Conservation (phyloP, 2,797 vertebrate species). For the Rousettus madagascariensis region DNA sequence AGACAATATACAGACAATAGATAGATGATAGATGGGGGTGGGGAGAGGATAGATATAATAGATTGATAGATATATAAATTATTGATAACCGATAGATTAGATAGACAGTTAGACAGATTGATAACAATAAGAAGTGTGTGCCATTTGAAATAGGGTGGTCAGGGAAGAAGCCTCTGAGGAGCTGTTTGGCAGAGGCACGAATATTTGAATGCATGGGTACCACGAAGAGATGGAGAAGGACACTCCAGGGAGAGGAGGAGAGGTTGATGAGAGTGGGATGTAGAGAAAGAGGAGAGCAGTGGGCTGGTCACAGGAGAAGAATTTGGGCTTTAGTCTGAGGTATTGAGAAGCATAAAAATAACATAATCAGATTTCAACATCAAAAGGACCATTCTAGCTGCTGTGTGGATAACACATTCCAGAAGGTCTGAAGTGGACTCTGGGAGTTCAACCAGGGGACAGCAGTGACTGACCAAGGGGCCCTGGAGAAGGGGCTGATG, state of each 20-base stretch:
- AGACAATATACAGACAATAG: neutral
- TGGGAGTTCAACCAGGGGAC: neutral
- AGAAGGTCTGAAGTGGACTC: no score
- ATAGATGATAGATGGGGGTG: neutral
- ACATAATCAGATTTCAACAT: neutral
- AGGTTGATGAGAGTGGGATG: no score
- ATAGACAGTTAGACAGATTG: neutral
- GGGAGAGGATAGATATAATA: no score
- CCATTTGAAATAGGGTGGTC: no score
- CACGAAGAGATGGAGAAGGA: neutral
- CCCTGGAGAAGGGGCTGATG: no score
- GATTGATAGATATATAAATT: neutral
- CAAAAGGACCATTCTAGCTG: neutral
- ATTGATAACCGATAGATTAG: neutral
- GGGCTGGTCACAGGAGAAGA: neutral
- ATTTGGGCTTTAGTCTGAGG: neutral
- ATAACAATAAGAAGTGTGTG: no score
- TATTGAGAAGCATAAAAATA: neutral
- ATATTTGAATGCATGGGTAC: neutral
- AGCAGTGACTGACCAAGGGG: neutral
- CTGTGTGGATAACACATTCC: neutral
- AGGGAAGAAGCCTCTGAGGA: neutral
- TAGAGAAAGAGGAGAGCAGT: neutral
- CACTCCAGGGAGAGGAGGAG: neutral
- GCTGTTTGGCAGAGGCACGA: neutral